Percentiles rank a stretch among this genome's conserved stretches.
These are phyloP conservation scores for Melinopterus prodromus DNA, from an alignment of 2,888 invertebrate genomes.

Conservation along the genomic window DNA sequence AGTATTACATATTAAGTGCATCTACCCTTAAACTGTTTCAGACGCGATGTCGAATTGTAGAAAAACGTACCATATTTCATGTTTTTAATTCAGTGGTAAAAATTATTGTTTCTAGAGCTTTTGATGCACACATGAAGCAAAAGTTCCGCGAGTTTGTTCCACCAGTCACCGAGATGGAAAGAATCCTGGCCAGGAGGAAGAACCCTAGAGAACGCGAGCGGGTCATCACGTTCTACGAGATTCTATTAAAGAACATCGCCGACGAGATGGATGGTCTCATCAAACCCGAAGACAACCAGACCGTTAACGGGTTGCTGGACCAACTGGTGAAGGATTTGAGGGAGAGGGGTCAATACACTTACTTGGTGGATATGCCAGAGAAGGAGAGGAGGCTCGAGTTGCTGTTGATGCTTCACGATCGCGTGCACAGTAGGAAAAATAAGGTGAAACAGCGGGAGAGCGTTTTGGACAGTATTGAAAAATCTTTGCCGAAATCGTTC, in stretches of 20 bases:
- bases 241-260: constrained; percentile 58
- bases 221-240: constrained; percentile 59
- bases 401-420: constrained; percentile 52
- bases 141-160: constrained; percentile 53
- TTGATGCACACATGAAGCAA: constrained; percentile 50
- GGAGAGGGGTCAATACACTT: constrained; percentile 49
- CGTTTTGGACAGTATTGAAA: constrained; percentile 55
- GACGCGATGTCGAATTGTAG: too few species aligned
- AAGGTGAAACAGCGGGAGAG: constrained; percentile 55
- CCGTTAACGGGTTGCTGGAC: constrained; percentile 54
- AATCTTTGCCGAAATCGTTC: constrained; percentile 51
- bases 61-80: too few species aligned
- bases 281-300: constrained; percentile 51
- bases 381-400: constrained; percentile 51
- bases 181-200: constrained; percentile 55
- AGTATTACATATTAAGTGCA: too few species aligned
- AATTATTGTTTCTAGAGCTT: constrained; percentile 41
- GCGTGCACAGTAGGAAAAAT: constrained; percentile 49
- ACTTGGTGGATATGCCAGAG: constrained; percentile 50
- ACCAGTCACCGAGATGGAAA: constrained; percentile 56
- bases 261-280: constrained; percentile 58
- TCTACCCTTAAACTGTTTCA: too few species aligned
- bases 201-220: constrained; percentile 55
- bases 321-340: constrained; percentile 55
- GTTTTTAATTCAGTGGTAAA: too few species aligned